Conservation (phyloP, 2,888 invertebrate species). For the Ctena decussata region DNA sequence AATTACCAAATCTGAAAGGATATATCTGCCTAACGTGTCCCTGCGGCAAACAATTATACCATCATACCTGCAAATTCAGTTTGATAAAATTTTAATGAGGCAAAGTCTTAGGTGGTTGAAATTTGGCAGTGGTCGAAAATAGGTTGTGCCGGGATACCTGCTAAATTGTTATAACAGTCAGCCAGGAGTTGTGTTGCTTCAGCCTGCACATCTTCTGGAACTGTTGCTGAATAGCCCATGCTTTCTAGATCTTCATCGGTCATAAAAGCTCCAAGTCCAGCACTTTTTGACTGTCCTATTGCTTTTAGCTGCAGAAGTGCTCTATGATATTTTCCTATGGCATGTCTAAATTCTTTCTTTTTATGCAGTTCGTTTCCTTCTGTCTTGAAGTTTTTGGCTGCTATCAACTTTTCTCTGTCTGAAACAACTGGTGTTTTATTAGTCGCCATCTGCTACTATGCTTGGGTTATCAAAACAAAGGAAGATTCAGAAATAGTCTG, state of each 20-base stretch:
- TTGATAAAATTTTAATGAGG: no score
- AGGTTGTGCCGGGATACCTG: no score
- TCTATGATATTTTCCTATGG: slow-evolving; percentile 84
- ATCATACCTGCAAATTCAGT: no score
- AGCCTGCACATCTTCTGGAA: slow-evolving; percentile 65
- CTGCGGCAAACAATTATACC: no score
- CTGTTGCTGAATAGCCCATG: slow-evolving; percentile 43
- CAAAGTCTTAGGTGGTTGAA: no score
- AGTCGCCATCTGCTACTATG: not conserved
- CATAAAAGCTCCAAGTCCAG: slow-evolving; percentile 57
- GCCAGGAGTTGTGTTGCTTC: slow-evolving; percentile 72
- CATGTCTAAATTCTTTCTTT: slow-evolving; percentile 74
- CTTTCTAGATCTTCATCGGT: slow-evolving; percentile 44
- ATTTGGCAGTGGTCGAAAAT: no score
- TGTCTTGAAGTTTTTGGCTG: slow-evolving; percentile 78
- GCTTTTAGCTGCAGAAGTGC: slow-evolving; percentile 82
- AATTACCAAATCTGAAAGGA: no score
- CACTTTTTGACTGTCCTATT: slow-evolving; percentile 67
- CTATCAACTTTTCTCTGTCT: slow-evolving; percentile 59
- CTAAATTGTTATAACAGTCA: slow-evolving; percentile 85
- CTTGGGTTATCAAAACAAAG: no score
- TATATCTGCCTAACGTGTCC: no score
- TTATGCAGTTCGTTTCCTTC: slow-evolving; percentile 83
- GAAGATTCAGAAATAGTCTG: no score
- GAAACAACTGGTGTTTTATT: not conserved